These are phyloP conservation scores for Serranus cabrilla DNA, from an alignment of 2,797 vertebrate genomes.

Conservation along the genomic window DNA sequence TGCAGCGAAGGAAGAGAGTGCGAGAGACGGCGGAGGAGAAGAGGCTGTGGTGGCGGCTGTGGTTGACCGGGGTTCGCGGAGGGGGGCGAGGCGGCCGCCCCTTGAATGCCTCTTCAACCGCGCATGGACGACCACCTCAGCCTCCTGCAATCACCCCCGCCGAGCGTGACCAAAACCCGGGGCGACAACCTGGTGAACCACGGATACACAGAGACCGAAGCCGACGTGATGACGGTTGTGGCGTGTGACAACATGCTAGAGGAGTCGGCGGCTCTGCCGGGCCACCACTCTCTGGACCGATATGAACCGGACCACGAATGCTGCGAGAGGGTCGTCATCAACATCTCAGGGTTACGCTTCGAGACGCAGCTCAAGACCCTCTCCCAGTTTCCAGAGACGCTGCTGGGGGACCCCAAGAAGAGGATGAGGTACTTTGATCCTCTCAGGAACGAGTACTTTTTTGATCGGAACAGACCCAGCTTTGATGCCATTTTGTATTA, in stretches of 20 bases:
- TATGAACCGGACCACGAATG: conserved; percentile 93
- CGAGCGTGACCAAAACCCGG: conserved; percentile 84
- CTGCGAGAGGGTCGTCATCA: conserved; percentile 98
- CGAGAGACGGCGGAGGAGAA: conserved; percentile 62
- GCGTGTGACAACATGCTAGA: conserved; percentile 93
- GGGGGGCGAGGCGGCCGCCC: conserved; percentile 87
- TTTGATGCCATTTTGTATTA: conserved; percentile 99
- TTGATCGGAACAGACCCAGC: conserved; percentile 97
- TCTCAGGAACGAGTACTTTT: conserved; percentile 98
- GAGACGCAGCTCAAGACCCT: conserved; percentile 99
- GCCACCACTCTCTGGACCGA: conserved; percentile 86
- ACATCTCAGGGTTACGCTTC: conserved; percentile 97
- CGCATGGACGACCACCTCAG: conserved; percentile 94
- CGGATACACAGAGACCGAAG: conserved; percentile 88
- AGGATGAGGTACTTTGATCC: conserved; percentile 98
- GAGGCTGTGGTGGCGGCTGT: conserved; percentile 79
- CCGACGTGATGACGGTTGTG: conserved; percentile 93
- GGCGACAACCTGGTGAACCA: conserved; percentile 89
- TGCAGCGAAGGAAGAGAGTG: conserved; percentile 56
- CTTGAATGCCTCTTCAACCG: conserved; percentile 80
- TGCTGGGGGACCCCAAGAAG: conserved; percentile 96
- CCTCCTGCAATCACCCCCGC: conserved; percentile 92
- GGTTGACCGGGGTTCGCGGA: conserved; percentile 81
- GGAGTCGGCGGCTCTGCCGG: conserved; percentile 88
- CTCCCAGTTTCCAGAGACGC: conserved; percentile 96